phyloP scores from a whole-genome alignment of 2,797 vertebrate species.

The Notolabrus celidotus region DNA sequence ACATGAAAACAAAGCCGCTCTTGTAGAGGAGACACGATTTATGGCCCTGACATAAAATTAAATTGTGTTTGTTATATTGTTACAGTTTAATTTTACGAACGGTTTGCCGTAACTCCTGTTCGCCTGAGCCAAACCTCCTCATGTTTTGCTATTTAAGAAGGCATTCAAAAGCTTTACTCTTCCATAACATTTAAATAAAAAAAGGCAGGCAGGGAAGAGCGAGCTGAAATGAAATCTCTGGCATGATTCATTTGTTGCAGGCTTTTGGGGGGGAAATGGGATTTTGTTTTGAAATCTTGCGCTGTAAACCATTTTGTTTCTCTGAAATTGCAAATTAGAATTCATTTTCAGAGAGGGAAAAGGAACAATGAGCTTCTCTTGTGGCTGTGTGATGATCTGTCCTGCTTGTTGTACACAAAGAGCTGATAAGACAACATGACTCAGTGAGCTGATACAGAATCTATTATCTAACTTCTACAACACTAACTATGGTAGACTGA shows the following conservation, averaged over 20 bases:
- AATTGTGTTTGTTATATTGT: slow-evolving; percentile 65
- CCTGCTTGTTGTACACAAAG: slow-evolving; percentile 43
- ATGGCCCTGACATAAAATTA: slow-evolving; percentile 58
- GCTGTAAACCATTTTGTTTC: slow-evolving; percentile 47
- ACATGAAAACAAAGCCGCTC: slow-evolving; percentile 55
- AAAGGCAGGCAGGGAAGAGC: neutral
- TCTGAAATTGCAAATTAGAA: slow-evolving; percentile 55
- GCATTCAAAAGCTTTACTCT: slow-evolving; percentile 33
- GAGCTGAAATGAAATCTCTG: slow-evolving; percentile 20
- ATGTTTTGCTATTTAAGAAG: slow-evolving; percentile 52
- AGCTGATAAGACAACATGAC: slow-evolving; percentile 62
- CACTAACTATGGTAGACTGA: slow-evolving; percentile 46
- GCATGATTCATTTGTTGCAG: slow-evolving; percentile 31
- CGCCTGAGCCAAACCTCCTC: slow-evolving; percentile 28
- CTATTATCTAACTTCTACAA: slow-evolving; percentile 54
- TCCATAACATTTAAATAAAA: slow-evolving; percentile 30
- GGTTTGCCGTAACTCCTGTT: slow-evolving; percentile 59
- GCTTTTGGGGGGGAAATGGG: slow-evolving; percentile 44
- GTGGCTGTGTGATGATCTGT: slow-evolving; percentile 57
- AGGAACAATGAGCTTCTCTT: slow-evolving; percentile 52
- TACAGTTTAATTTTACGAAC: slow-evolving; percentile 67
- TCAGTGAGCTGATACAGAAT: slow-evolving; percentile 49
- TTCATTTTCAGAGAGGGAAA: slow-evolving; percentile 33
- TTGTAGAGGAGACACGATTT: slow-evolving; percentile 49
- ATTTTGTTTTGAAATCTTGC: slow-evolving; percentile 54